Conservation (phyloP, 2,888 invertebrate species). For the Nomada fucata region DNA sequence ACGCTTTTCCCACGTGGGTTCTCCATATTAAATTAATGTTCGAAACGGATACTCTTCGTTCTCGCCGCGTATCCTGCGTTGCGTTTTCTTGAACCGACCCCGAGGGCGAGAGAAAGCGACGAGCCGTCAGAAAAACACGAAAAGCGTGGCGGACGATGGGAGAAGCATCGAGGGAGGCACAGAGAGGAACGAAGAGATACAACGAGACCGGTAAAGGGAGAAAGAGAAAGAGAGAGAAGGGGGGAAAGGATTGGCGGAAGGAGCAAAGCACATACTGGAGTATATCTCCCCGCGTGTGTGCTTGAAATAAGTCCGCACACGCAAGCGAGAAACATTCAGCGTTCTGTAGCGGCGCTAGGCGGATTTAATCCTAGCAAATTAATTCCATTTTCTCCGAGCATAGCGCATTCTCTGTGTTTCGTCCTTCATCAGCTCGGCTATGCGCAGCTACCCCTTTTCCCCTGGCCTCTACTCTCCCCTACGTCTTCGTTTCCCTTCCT, state of each 20-base stretch:
- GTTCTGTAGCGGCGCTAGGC: slow-evolving; percentile 77
- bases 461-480: slow-evolving; percentile 45
- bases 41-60: slow-evolving; percentile 54
- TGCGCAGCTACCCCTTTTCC: slow-evolving; percentile 70
- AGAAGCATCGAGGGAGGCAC: background rate
- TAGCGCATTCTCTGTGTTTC: slow-evolving; percentile 83
- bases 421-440: slow-evolving; percentile 83
- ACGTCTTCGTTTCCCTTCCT: slow-evolving; percentile 32
- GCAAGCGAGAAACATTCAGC: slow-evolving; percentile 78
- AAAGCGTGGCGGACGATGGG: too few relatives aligned
- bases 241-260: slow-evolving; percentile 18
- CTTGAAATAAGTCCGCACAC: slow-evolving; percentile 75
- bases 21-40: slow-evolving; percentile 52
- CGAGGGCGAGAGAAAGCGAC: background rate
- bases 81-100: slow-evolving; percentile 41
- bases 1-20: slow-evolving; percentile 19
- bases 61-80: slow-evolving; percentile 9
- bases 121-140: background rate
- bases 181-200: background rate
- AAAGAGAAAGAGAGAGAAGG: background rate
- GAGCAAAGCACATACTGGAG: slow-evolving; percentile 44
- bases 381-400: slow-evolving; percentile 84
- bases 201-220: background rate
- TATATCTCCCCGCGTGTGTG: slow-evolving; percentile 51
- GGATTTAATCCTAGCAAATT: slow-evolving; percentile 84